Conservation (phyloP, 2,113 vertebrate genomes). For the Alces alces region DNA sequence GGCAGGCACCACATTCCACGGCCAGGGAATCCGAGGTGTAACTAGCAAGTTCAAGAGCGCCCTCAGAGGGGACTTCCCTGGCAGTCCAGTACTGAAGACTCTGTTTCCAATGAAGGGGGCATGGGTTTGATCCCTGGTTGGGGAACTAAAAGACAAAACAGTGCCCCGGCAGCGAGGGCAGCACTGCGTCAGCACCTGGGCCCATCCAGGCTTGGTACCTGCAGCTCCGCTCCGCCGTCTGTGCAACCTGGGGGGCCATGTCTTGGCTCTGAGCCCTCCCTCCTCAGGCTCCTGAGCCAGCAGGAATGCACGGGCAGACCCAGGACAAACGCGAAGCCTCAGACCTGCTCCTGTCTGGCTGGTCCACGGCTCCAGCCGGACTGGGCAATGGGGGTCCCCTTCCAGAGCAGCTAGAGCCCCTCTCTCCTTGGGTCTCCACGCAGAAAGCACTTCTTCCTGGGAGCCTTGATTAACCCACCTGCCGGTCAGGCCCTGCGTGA, state of each 20-base stretch:
- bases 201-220: neutral
- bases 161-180: rapidly evolving
- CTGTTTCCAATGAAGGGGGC: neutral
- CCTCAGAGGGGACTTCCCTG: neutral
- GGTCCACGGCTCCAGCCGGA: neutral
- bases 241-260: neutral
- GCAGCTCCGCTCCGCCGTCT: neutral
- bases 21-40: neutral
- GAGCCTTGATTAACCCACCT: neutral
- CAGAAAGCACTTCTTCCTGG: neutral
- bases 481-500: neutral
- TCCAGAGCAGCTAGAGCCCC: neutral
- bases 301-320: rapidly evolving
- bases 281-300: neutral
- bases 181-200: neutral
- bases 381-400: neutral
- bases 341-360: neutral
- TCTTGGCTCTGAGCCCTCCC: neutral
- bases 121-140: neutral
- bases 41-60: neutral
- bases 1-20: neutral
- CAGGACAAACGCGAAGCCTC: neutral
- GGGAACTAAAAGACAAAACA: neutral
- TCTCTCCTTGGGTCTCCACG: neutral
- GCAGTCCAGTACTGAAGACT: neutral